phyloP scores from a whole-genome alignment of 1,140 invertebrate species.

The Halyomorpha halys region DNA sequence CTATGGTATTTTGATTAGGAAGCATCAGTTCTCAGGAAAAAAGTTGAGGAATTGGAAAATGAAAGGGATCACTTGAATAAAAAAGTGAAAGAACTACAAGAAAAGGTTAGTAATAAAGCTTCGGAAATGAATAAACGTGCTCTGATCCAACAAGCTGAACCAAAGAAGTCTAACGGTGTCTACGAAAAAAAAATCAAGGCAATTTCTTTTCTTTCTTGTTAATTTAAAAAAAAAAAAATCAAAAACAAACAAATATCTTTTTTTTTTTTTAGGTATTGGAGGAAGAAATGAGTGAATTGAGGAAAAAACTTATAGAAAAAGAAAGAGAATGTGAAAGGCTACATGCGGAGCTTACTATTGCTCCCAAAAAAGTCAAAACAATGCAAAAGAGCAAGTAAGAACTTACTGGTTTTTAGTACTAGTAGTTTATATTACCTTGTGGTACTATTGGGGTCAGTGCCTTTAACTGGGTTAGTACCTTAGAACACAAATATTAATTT shows the following conservation, averaged over 20 bases:
- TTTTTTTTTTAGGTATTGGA: constrained; percentile 42
- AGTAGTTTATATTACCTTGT: too few relatives aligned
- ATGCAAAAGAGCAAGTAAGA: constrained; percentile 50
- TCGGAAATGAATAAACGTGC: constrained; percentile 30
- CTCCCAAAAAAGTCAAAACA: constrained; percentile 50
- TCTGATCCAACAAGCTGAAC: constrained; percentile 35
- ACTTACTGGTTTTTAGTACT: too few relatives aligned
- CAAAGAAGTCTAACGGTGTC: constrained; percentile 38
- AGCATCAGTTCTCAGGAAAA: constrained; percentile 63
- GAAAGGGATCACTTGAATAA: constrained; percentile 63
- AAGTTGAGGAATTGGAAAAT: constrained; percentile 72
- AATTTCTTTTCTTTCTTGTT: constrained; percentile 6
- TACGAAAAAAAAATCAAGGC: constrained; percentile 59
- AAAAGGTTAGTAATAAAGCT: constrained; percentile 44
- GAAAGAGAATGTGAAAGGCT: constrained; percentile 68
- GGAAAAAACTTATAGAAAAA: constrained; percentile 70
- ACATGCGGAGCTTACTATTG: constrained; percentile 53
- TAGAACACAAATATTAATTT: too few relatives aligned
- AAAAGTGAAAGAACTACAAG: constrained; percentile 65
- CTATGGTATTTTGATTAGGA: constrained; percentile 44
- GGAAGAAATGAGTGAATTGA: constrained; percentile 57
- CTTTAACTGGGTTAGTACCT: too few relatives aligned
- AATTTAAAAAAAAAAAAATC: not conserved
- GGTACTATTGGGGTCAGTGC: too few relatives aligned
- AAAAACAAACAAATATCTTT: too few relatives aligned